Evolutionary conservation across 2,888 invertebrate species (phyloP), one percentile per base, ranked within the genome.

Genomic region (Lasioglossum marginatum): DNA sequence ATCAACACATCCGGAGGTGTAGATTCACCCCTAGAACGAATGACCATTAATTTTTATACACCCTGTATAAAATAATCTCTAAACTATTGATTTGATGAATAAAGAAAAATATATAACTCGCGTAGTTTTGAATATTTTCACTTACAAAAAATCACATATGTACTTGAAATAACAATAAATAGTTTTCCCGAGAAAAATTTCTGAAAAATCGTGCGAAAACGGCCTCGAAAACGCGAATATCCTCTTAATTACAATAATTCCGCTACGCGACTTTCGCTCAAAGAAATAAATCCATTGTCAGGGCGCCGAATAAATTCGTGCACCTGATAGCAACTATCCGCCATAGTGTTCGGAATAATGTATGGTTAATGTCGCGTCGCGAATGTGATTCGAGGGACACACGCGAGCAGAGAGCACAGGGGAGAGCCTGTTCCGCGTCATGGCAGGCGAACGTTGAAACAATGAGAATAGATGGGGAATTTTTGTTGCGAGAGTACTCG

Each of bases 381-480:
- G 60, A 60, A 60, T 60, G 60, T 27, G 60, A 60, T 60, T 27
- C 60, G n/a, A 14, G 27, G 14, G 27, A 27, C 60, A 60, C 60
- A 5, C 27, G 27, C 27, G n/a, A 12, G 43, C 60, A 60, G 60
- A 60, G n/a, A 60, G 60, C 60, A 27, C 60, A 12, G 27, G 40
- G 74, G 52, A 23, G 52, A 48, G 57, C 40, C 60, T 5, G 27
- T 63, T 14, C n/a, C 34, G 71, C 34, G 75, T 52, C 23, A 27
- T 3, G 71, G 43, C 31, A 14, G 60, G 48, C 60, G 70, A 78
- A 70, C 70, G 74, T 34, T 4, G 27, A 23, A 34, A n/a, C 85
- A 79, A 80, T 83, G 83, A 63, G 68, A 77, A 79, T 74, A 77
- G 68, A 83, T 79, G 79, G 79, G 14, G 70, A 79, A 77, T 77